These are phyloP conservation scores for Tetanocera ferruginea DNA, from an alignment of 2,888 invertebrate species.

Conservation along the genomic window DNA sequence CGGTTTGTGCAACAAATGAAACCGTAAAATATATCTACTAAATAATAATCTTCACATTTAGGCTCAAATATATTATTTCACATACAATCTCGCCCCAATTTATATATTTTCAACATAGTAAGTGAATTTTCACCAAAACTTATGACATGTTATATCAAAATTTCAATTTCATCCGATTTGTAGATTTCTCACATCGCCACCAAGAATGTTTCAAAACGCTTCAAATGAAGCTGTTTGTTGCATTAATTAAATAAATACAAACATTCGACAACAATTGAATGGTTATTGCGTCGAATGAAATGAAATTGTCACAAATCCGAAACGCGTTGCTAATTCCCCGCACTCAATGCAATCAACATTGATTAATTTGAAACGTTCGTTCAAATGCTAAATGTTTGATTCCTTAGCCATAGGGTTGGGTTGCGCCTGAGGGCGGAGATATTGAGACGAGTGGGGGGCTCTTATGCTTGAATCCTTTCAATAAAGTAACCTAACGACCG, in stretches of 20 bases:
- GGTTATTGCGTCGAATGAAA: neutral
- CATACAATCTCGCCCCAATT: no score
- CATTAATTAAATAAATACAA: no score
- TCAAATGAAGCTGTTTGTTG: no score
- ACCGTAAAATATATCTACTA: no score
- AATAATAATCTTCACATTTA: no score
- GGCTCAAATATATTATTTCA: no score
- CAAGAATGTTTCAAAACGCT: neutral
- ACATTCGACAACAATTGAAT: neutral
- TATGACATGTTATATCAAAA: no score
- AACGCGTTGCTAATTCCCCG: constrained; percentile 11
- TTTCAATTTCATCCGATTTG: no score
- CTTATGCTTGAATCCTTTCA: constrained; percentile 5
- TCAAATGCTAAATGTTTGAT: neutral
- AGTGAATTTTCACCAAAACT: no score
- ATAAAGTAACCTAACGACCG: neutral
- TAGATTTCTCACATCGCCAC: neutral
- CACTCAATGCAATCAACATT: constrained; percentile 16
- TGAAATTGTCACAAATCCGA: neutral
- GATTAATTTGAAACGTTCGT: constrained; percentile 9
- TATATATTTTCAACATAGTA: no score
- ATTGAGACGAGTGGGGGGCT: neutral
- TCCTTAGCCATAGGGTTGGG: neutral
- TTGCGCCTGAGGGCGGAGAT: no score
- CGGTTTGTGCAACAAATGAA: no score